Base-by-base conservation (phyloP, 2,888 invertebrate genomes). In the Leptinotarsa tumamoca region DNA sequence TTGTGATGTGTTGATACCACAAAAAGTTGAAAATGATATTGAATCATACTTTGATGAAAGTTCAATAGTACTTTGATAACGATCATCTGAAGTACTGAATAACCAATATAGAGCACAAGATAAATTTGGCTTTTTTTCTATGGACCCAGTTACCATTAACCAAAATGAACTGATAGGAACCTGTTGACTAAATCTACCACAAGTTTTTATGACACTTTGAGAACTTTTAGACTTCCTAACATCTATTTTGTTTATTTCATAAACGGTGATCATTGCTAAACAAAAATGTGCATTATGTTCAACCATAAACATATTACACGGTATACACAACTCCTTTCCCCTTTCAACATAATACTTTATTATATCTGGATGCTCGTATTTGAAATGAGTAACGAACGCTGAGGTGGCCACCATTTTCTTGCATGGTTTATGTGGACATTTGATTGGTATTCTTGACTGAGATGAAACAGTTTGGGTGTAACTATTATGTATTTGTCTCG, bases 91-190 rank as follows among this genome's bases (percentile, higher is more conserved):
- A 75, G 86, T 86, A 27, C 86, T 85, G 75, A 87, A 86, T 72
- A 88, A 72, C 88, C 88, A 88, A 71, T 85, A 84, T 5, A 86
- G 67, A 10, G 84, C 83, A 73, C 84, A 85, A 0, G 87, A 82
- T 7, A 75, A 74, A 66, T 82, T 81, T 1, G 75, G 73, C 54
- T 80, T 81, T 51, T 77, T 78, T 70, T 85, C 83, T 10, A 70
- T 56, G 3, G 87, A 86, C 18, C 85, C 87, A 33, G 83, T 86
- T 33, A 84, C 85, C 88, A 88, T 87, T 51, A 88, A 75, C 88
- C 88, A 88, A 77, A 88, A 87, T 3, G 86, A 86, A 70, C 83
- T 84, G 14, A 86, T 67, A 2, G 86, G 85, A 5, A 86, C 76
- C 71, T 82, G 83, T 68, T 84, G 84, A 21, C 79, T 82, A 52